Percentiles rank a stretch among this genome's conserved stretches.
phyloP scores from a whole-genome alignment of 2,888 invertebrate genomes.

The Acrobasis repandana region DNA sequence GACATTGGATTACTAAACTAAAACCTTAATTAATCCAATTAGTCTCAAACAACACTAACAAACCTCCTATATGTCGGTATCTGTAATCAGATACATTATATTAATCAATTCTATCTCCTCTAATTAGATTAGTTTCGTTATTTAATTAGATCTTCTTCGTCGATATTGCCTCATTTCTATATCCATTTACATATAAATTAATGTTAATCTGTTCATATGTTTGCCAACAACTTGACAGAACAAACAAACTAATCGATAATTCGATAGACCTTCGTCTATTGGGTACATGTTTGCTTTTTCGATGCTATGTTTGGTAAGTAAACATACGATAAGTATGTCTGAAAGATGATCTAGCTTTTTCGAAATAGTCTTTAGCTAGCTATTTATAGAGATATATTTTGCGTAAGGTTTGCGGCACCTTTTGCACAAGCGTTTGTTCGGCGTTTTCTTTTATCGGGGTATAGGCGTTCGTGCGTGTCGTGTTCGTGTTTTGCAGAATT shows the following conservation, averaged over 20 bases:
- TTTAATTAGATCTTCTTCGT: constrained; percentile 8
- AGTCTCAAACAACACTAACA: not conserved
- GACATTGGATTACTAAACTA: not conserved
- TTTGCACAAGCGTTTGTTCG: constrained; percentile 1
- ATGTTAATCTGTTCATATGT: constrained; percentile 36
- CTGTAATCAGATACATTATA: constrained; percentile 1
- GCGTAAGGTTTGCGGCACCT: not conserved
- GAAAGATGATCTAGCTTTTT: constrained; percentile 30
- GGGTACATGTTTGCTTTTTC: constrained; percentile 44
- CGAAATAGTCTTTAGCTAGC: constrained; percentile 25
- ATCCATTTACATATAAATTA: constrained; percentile 45
- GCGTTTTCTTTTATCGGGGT: not conserved
- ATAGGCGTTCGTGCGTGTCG: not conserved
- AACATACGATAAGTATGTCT: constrained; percentile 37
- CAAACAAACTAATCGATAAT: constrained; percentile 37
- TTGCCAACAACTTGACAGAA: constrained; percentile 24
- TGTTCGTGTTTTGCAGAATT: not conserved
- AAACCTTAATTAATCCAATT: not conserved
- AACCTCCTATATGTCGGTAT: not conserved
- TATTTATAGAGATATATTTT: not conserved
- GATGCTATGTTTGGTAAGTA: constrained; percentile 40
- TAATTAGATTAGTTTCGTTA: not conserved
- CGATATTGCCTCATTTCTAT: constrained; percentile 13
- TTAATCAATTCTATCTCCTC: not conserved
- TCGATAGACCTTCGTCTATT: constrained; percentile 43